These are phyloP conservation scores for Pandemis heparana DNA, from an alignment of 2,888 invertebrate species.

Conservation along the genomic window DNA sequence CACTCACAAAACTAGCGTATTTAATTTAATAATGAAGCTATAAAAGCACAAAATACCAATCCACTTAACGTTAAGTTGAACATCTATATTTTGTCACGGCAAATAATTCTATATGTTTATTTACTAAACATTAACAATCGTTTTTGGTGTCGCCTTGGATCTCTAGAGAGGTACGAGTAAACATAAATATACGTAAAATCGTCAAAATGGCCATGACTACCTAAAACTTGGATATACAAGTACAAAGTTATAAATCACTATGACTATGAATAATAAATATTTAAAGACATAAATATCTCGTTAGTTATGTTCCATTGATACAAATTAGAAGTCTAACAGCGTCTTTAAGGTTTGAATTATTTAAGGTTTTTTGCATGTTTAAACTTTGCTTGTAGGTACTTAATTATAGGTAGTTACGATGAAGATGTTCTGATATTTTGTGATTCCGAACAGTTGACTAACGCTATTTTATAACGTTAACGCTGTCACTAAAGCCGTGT, in stretches of 20 bases:
- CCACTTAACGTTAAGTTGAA: no score
- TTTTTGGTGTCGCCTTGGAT: conserved; percentile 36
- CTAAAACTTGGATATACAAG: conserved; percentile 9
- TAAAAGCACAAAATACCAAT: no score
- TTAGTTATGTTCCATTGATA: not conserved
- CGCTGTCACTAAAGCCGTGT: no score
- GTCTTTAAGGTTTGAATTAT: not conserved
- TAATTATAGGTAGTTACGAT: not conserved
- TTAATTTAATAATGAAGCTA: no score
- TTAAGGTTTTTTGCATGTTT: not conserved
- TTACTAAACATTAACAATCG: conserved; percentile 29
- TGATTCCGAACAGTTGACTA: no score
- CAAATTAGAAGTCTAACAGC: not conserved
- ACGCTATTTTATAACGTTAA: no score
- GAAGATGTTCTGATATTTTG: not conserved
- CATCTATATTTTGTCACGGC: not conserved
- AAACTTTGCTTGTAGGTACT: not conserved
- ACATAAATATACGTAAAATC: conserved; percentile 31
- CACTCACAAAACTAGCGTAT: no score
- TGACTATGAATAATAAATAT: conserved; percentile 16
- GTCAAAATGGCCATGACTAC: conserved; percentile 25
- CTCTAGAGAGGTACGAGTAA: conserved; percentile 20
- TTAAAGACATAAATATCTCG: not conserved
- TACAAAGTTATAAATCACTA: conserved; percentile 11
- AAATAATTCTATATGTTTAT: conserved; percentile 5